Conservation (phyloP, 2,797 vertebrate genomes). For the Nasua narica region DNA sequence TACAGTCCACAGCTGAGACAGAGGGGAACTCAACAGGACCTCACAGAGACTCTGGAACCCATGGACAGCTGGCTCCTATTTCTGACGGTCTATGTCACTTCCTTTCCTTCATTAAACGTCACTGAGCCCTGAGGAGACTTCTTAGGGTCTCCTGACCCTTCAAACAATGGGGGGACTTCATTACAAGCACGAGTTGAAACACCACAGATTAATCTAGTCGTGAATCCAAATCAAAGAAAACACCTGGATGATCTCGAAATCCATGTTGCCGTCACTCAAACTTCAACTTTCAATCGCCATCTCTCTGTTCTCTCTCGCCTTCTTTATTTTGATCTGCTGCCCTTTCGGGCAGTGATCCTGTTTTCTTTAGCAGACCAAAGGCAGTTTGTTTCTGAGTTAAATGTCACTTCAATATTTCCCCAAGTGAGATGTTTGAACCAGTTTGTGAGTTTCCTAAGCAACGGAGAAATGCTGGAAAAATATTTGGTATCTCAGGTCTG, state of each 20-base stretch:
- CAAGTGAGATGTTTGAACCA: slow-evolving; percentile 77
- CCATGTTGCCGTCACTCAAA: neutral
- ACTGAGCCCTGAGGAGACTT: neutral
- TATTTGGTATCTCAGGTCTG: slow-evolving; percentile 79
- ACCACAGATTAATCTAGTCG: neutral
- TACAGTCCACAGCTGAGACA: neutral
- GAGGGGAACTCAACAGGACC: neutral
- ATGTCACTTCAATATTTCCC: slow-evolving; percentile 77
- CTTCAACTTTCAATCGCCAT: neutral
- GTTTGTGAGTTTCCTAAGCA: slow-evolving; percentile 79
- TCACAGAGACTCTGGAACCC: neutral
- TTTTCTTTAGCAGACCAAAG: slow-evolving; percentile 76
- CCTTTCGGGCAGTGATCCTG: slow-evolving; percentile 62
- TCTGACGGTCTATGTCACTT: neutral
- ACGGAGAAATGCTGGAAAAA: slow-evolving; percentile 78
- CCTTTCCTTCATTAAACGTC: neutral
- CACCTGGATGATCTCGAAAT: neutral
- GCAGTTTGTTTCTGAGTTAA: slow-evolving; percentile 74
- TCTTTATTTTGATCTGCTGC: slow-evolving; percentile 69
- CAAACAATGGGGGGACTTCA: neutral
- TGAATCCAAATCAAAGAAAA: neutral
- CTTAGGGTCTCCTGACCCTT: neutral
- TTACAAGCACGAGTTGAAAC: neutral
- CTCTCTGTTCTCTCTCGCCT: slow-evolving; percentile 47
- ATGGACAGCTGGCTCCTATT: neutral